These are phyloP conservation scores for Salvelinus namaycush DNA, from an alignment of 2,113 vertebrate genomes.

Conservation along the genomic window DNA sequence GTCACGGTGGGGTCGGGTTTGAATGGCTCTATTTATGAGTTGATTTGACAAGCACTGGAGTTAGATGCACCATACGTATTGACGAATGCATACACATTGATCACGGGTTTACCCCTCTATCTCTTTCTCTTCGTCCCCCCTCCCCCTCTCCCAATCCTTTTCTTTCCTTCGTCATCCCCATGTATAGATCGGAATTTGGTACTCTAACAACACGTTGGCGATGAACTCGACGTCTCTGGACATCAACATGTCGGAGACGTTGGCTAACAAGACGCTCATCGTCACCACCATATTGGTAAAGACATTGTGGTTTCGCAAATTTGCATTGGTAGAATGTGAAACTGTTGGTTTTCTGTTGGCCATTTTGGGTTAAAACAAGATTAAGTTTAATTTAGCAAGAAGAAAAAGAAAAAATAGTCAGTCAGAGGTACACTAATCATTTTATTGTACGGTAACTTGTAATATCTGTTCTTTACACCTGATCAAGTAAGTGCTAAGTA, in stretches of 20 bases:
- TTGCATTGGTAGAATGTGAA: too few species aligned
- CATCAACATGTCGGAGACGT: slow-evolving; percentile 82
- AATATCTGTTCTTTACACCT: too few species aligned
- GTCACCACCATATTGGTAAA: slow-evolving; percentile 90
- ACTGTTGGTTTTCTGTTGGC: too few species aligned
- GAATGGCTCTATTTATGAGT: neutral
- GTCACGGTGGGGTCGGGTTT: slow-evolving; percentile 10
- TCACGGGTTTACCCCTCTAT: neutral
- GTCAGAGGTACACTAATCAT: too few species aligned
- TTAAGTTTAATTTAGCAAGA: too few species aligned
- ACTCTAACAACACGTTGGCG: slow-evolving; percentile 85
- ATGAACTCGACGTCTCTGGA: slow-evolving; percentile 88
- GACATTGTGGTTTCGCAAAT: too few species aligned
- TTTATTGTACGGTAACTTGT: too few species aligned
- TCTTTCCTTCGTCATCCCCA: neutral
- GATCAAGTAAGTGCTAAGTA: too few species aligned
- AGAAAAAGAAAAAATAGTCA: too few species aligned
- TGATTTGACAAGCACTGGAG: slow-evolving; percentile 17
- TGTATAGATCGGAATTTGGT: slow-evolving; percentile 85
- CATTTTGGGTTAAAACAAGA: too few species aligned
- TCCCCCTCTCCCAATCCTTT: neutral
- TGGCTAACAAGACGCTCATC: slow-evolving; percentile 87
- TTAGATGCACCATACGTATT: neutral
- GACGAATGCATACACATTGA: neutral
- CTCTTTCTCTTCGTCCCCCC: too few species aligned